Conservation (phyloP, 2,113 vertebrate species). For the Phylloscopus trochilus region DNA sequence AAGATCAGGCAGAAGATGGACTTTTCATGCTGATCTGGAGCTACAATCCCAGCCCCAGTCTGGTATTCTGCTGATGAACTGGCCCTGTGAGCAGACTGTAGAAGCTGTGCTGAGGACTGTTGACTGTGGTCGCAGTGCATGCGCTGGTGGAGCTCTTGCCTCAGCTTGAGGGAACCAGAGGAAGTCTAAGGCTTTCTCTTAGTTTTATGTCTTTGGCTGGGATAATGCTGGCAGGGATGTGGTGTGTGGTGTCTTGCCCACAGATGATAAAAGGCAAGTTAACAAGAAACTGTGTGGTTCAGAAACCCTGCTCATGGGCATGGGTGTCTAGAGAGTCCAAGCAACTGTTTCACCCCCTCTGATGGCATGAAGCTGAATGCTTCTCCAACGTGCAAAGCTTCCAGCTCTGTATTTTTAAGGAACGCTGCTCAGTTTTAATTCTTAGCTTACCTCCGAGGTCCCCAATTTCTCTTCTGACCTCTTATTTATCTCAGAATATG, state of each 20-base stretch:
- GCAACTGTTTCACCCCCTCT: background rate
- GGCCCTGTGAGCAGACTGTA: background rate
- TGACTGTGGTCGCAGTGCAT: fast-evolving
- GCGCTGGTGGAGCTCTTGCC: background rate
- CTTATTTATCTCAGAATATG: background rate
- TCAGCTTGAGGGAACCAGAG: background rate
- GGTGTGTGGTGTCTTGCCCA: background rate
- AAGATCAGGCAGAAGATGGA: background rate
- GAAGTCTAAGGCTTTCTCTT: background rate
- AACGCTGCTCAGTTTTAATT: background rate
- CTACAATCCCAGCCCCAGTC: background rate
- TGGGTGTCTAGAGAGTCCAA: background rate
- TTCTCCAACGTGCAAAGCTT: background rate
- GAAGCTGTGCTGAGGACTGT: fast-evolving
- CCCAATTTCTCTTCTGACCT: background rate
- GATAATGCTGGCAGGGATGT: background rate
- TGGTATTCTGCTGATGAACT: background rate
- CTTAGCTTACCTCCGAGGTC: background rate
- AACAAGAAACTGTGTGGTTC: background rate
- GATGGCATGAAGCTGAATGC: fast-evolving
- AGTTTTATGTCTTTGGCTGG: background rate
- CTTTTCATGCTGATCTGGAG: background rate
- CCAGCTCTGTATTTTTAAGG: background rate
- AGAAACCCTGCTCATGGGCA: background rate
- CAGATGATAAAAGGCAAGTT: background rate